Percentiles rank a stretch among this genome's conserved stretches.
These are phyloP conservation scores for Ptilodon capucinus DNA, from an alignment of 2,888 invertebrate genomes.

Conservation along the genomic window DNA sequence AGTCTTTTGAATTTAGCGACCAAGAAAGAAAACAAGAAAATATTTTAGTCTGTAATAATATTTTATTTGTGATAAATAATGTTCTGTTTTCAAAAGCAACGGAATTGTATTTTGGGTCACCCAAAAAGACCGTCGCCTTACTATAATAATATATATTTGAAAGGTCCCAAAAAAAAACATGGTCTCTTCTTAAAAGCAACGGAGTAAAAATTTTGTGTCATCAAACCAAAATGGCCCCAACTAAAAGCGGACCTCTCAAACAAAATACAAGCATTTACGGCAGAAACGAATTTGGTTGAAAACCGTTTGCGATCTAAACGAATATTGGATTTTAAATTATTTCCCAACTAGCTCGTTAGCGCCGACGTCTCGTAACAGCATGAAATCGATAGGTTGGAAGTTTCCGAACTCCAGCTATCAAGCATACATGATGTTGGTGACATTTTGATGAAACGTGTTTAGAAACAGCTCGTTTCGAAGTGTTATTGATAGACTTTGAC, in stretches of 20 bases:
- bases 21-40: no score
- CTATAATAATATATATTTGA: no score
- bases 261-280: background rate
- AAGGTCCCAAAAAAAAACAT: no score
- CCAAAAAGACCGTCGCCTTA: no score
- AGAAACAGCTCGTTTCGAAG: constrained; percentile 20
- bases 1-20: no score
- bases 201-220: no score
- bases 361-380: constrained; percentile 23
- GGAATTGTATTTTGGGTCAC: no score
- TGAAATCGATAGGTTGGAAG: constrained; percentile 32
- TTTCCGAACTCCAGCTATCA: constrained; percentile 15
- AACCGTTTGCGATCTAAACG: constrained; percentile 22
- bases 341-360: constrained; percentile 32
- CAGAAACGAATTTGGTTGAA: constrained; percentile 2
- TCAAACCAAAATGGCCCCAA: no score
- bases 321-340: constrained; percentile 38
- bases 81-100: no score
- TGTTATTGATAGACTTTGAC: constrained; percentile 24
- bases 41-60: no score
- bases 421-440: constrained; percentile 29
- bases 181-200: no score
- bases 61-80: no score
- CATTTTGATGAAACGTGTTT: constrained; percentile 38
- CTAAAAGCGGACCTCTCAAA: background rate